Evolutionary conservation across 2,888 invertebrate species (phyloP).

Genomic region (Agonopterix subpropinquella): DNA sequence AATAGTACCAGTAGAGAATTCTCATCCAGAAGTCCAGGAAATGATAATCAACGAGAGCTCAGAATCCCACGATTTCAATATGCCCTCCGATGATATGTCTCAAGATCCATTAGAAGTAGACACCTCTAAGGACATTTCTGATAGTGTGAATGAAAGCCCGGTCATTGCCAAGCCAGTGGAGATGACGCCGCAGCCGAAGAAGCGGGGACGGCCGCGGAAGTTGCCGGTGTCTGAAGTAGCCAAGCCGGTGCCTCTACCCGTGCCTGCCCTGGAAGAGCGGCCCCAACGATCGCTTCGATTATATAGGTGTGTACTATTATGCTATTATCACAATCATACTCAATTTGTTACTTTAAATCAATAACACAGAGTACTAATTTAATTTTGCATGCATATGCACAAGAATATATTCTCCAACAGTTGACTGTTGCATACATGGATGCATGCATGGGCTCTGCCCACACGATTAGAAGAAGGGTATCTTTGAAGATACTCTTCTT

Average conservation of each 20-base stretch:
- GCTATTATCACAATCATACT: neutral
- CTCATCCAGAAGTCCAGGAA: slow-evolving; percentile 47
- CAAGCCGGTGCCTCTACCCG: slow-evolving; percentile 43
- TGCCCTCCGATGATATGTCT: slow-evolving; percentile 50
- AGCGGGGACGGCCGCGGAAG: slow-evolving; percentile 66
- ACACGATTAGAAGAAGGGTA: no score
- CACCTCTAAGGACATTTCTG: slow-evolving; percentile 24
- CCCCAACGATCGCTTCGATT: slow-evolving; percentile 64
- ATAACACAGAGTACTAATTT: no score
- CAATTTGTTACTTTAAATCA: neutral
- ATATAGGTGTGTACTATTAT: slow-evolving; percentile 42
- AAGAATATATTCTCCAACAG: no score
- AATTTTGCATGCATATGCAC: no score
- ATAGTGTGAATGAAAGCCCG: slow-evolving; percentile 19
- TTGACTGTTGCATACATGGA: no score
- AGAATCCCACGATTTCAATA: slow-evolving; percentile 51
- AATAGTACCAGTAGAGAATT: slow-evolving; percentile 40
- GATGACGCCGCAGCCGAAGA: slow-evolving; percentile 61
- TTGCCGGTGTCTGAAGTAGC: slow-evolving; percentile 52
- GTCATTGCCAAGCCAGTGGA: slow-evolving; percentile 34
- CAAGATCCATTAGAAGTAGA: slow-evolving; percentile 66
- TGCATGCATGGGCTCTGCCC: no score
- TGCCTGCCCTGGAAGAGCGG: slow-evolving; percentile 61
- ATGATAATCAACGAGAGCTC: slow-evolving; percentile 66
- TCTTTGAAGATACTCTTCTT: no score